Conservation (phyloP, 2,797 vertebrate species). For the Acomys russatus region DNA sequence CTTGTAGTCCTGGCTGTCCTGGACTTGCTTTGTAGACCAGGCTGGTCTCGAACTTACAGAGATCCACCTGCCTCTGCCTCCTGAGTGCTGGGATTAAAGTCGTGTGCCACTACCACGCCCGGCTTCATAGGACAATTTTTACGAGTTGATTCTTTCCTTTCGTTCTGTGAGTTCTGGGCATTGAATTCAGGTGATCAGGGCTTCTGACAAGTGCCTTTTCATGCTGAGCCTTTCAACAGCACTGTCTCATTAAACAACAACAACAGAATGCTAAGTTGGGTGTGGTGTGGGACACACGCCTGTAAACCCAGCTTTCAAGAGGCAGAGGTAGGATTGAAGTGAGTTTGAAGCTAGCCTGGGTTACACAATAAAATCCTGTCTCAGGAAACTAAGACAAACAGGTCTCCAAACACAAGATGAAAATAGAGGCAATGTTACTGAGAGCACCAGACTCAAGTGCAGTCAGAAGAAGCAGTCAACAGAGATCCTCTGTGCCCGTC, state of each 20-base stretch:
- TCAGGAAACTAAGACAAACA: neutral
- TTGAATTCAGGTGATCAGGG: neutral
- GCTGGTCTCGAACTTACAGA: no score
- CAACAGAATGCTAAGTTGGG: neutral
- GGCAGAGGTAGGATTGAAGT: neutral
- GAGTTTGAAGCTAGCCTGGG: neutral
- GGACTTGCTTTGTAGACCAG: no score
- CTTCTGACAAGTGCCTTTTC: neutral
- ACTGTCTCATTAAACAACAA: neutral
- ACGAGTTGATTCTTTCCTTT: neutral
- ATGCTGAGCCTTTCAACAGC: neutral
- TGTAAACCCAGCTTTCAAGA: neutral
- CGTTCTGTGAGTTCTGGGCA: neutral
- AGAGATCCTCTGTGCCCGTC: neutral
- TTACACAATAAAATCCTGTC: neutral
- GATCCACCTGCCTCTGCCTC: no score
- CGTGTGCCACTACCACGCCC: no score
- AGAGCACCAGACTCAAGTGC: neutral
- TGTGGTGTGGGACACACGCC: neutral
- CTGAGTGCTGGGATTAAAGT: no score
- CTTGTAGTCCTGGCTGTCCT: no score
- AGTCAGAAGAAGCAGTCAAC: neutral
- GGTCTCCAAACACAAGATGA: neutral
- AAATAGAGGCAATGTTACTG: neutral
- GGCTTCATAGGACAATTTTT: neutral